Percentiles rank a stretch among this genome's conserved stretches.
Conservation (phyloP, 2,888 invertebrate genomes). For the Leptura quadrifasciata region DNA sequence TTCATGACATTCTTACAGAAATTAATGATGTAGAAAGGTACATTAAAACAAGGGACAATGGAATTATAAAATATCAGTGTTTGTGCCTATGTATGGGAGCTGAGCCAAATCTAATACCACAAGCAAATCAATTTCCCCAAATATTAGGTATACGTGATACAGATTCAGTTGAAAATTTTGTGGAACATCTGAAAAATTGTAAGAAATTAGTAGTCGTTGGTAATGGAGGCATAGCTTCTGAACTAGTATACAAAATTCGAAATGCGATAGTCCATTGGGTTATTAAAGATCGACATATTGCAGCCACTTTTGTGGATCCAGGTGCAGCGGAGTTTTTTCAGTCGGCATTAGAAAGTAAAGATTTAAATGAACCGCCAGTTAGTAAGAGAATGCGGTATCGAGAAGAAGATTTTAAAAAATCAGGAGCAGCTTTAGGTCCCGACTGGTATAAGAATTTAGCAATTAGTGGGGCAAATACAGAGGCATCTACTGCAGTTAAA, state of each 20-base stretch:
- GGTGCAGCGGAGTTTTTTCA: conserved; percentile 97
- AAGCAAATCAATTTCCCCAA: conserved; percentile 76
- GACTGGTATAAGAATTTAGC: conserved; percentile 91
- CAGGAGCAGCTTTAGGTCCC: conserved; percentile 95
- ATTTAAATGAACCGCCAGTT: conserved; percentile 51
- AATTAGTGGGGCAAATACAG: conserved; percentile 74
- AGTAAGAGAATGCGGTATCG: conserved; percentile 81
- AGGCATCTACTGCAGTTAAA: conserved; percentile 74
- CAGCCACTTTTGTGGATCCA: conserved; percentile 95
- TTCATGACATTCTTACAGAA: conserved; percentile 80
- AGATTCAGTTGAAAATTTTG: conserved; percentile 90
- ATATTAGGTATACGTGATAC: conserved; percentile 95
- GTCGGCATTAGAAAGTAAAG: conserved; percentile 70
- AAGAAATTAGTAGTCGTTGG: conserved; percentile 90
- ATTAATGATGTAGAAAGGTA: conserved; percentile 77
- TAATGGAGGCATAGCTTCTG: conserved; percentile 99
- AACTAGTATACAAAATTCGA: conserved; percentile 91
- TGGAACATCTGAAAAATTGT: conserved; percentile 81
- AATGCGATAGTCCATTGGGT: conserved; percentile 94
- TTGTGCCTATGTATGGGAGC: conserved; percentile 96
- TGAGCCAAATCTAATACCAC: conserved; percentile 84
- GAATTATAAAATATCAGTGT: conserved; percentile 82
- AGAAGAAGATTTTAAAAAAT: conserved; percentile 77
- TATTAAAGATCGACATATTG: conserved; percentile 93
- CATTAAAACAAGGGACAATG: conserved; percentile 76